Evolutionary conservation across 1,140 invertebrate genomes (phyloP).

Genomic region (Pseudomyrmex sp.): DNA sequence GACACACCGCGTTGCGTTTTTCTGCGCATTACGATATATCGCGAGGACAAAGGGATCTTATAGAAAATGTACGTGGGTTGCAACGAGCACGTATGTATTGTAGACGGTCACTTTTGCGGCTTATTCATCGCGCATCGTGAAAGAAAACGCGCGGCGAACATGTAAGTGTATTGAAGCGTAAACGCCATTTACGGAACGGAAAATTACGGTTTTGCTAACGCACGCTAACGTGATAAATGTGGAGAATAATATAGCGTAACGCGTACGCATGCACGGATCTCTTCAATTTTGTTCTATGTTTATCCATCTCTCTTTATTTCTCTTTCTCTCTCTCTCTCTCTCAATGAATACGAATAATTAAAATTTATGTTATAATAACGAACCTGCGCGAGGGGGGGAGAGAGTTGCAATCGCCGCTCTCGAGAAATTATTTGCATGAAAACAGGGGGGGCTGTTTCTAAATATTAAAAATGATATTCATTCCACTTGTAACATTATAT

Average conservation of each 20-base stretch:
- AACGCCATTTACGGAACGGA: slow-evolving; percentile 47
- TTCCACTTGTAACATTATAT: background rate
- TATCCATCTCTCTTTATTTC: background rate
- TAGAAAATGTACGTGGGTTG: background rate
- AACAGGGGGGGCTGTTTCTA: no score
- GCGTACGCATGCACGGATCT: background rate
- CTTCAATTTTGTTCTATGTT: slow-evolving; percentile 18
- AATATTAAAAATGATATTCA: background rate
- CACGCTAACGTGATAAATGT: slow-evolving; percentile 56
- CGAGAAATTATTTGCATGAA: background rate
- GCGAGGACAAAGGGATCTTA: no score
- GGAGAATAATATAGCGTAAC: slow-evolving; percentile 29
- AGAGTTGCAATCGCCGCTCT: background rate
- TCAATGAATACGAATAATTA: slow-evolving; percentile 31
- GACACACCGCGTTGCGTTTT: no score
- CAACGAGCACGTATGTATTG: background rate
- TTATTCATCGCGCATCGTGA: slow-evolving; percentile 3
- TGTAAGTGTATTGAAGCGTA: slow-evolving; percentile 45
- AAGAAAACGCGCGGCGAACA: slow-evolving; percentile 24
- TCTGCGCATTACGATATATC: no score
- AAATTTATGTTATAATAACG: slow-evolving; percentile 28
- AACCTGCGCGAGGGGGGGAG: no score
- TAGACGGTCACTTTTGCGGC: slow-evolving; percentile 29
- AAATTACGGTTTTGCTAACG: slow-evolving; percentile 41
- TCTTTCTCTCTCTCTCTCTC: background rate